Evolutionary conservation across 2,113 vertebrate genomes (phyloP).

Genomic region (Cygnus buccinator): DNA sequence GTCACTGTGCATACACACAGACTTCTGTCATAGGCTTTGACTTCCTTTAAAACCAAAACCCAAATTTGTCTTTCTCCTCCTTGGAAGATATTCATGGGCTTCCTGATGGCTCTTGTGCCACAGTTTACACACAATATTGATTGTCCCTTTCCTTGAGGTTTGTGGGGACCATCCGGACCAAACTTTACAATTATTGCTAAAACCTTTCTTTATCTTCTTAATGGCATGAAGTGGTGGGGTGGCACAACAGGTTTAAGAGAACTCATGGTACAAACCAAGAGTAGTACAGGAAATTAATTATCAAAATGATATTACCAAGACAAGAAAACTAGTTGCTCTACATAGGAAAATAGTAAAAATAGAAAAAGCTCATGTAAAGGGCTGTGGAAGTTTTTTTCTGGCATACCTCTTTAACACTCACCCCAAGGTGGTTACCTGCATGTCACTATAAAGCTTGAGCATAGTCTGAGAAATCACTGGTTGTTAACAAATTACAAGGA

Average conservation of each 20-base stretch:
- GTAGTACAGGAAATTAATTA: not conserved
- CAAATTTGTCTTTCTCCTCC: not conserved
- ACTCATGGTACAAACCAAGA: not conserved
- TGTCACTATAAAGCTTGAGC: not conserved
- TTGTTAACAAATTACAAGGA: not conserved
- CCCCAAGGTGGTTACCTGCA: not conserved
- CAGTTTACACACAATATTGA: rapidly evolving
- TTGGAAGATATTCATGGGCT: not conserved
- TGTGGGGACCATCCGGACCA: not conserved
- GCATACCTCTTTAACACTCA: not conserved
- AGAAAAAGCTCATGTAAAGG: not conserved
- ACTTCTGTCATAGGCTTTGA: not conserved
- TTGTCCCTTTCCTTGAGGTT: not conserved
- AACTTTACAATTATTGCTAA: not conserved
- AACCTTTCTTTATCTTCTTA: not conserved
- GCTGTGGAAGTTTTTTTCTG: not conserved
- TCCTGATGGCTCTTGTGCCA: not conserved
- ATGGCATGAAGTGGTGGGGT: not conserved
- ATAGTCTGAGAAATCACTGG: not conserved
- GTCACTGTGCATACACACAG: rapidly evolving
- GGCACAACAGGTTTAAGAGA: not conserved
- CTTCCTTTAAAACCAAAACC: not conserved
- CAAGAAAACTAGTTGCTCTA: not conserved
- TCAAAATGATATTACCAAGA: not conserved
- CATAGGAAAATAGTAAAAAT: not conserved